Evolutionary conservation across 2,888 invertebrate species (phyloP).

Genomic region (Xestobium rufovillosum): DNA sequence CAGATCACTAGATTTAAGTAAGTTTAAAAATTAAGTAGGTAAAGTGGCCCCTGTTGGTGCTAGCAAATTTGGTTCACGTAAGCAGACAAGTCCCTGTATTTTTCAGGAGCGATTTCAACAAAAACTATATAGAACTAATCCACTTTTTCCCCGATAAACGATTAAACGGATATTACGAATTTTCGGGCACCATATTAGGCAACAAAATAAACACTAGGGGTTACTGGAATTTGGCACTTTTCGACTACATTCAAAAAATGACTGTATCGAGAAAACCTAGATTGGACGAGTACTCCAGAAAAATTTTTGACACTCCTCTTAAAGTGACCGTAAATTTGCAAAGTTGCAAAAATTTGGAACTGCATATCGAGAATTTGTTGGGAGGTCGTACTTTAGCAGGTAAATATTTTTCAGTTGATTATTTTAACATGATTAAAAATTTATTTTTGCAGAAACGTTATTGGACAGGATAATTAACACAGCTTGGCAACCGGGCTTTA

Average conservation of each 20-base stretch:
- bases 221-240: conserved; percentile 66
- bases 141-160: conserved; percentile 79
- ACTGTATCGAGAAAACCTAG: conserved; percentile 51
- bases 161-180: conserved; percentile 60
- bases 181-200: conserved; percentile 56
- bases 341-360: conserved; percentile 66
- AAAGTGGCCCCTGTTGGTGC: no score
- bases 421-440: no score
- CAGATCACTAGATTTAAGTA: conserved; percentile 70
- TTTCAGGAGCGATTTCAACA: conserved; percentile 57
- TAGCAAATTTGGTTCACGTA: no score
- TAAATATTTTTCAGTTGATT: no score
- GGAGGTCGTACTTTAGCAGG: conserved; percentile 59
- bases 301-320: conserved; percentile 38
- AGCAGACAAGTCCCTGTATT: no score
- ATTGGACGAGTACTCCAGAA: conserved; percentile 35
- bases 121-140: conserved; percentile 61
- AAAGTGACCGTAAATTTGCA: conserved; percentile 66
- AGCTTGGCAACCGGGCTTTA: conserved; percentile 74
- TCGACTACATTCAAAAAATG: conserved; percentile 59
- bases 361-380: conserved; percentile 69
- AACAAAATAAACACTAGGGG: conserved; percentile 57
- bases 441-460: conserved; percentile 54
- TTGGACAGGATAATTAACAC: conserved; percentile 72
- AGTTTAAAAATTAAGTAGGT: conserved; percentile 27